Base-by-base conservation (phyloP, 2,888 invertebrate species). In the Dyspetes luteomarginatus region DNA sequence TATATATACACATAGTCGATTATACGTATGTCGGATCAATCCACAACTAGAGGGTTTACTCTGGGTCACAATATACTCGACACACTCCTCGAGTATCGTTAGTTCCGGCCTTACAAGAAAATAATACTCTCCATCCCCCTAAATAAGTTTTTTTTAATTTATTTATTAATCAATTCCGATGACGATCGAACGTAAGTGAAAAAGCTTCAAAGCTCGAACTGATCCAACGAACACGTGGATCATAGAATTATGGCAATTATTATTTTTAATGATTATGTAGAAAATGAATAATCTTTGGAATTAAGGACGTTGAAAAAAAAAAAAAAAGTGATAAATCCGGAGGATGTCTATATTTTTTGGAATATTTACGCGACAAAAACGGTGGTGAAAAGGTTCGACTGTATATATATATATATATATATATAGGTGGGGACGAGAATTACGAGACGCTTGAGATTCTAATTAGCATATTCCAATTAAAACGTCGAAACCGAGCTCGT, bases 391-490 rank as follows among this genome's bases (percentile, higher is more conserved):
- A 52, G 45, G 48, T 22, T 12, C 9, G 4, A 5, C 0, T 30
- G 17, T 4, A 22, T 24, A 26, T 4, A n/a, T n/a, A n/a, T n/a
- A n/a, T n/a, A n/a, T n/a, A 28, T 3, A 48, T 36, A 43, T 30
- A 19, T n/a, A 58, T 7, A 43, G 24, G 43, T 15, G n/a, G 43
- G n/a, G 45, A 36, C n/a, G 60, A 72, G 50, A 86, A 87, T 87
- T 85, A 84, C 85, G 82, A 78, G 43, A 17, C 80, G 85, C 85
- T 84, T 85, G 84, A 87, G 79, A 80, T 86, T 84, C 85, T 87
- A 86, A 88, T 88, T 86, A 88, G 86, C 87, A 87, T 87, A 88
- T 87, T 87, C 88, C 87, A 88, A 88, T 88, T 88, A 88, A 88
- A 85, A 83, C 86, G 80, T 83, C 84, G 85, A 87, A 86, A 82